Conservation (phyloP, 2,888 invertebrate genomes). For the Cephus rjabovi region DNA sequence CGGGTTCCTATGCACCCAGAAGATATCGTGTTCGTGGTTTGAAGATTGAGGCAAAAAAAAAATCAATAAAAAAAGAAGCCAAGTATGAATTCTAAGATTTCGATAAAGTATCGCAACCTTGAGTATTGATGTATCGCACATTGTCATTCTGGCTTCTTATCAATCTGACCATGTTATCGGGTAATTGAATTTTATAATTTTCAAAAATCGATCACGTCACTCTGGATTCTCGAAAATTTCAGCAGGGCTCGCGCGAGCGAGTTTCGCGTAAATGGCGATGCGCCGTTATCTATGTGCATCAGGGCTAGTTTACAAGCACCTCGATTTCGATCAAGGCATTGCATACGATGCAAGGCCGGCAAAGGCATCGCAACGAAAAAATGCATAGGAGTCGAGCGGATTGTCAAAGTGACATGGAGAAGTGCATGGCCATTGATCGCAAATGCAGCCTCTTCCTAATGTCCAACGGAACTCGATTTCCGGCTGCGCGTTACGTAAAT, state of each 20-base stretch:
- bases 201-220: background rate
- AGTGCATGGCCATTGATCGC: background rate
- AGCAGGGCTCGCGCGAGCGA: constrained; percentile 6
- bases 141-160: background rate
- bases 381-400: background rate
- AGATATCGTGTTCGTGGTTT: background rate
- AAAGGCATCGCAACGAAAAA: background rate
- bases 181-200: no score
- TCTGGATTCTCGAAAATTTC: background rate
- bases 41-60: background rate
- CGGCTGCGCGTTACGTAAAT: background rate
- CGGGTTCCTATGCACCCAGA: background rate
- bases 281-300: constrained; percentile 31
- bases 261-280: constrained; percentile 25
- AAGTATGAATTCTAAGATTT: background rate
- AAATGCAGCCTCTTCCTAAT: background rate
- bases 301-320: constrained; percentile 28
- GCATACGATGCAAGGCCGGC: background rate
- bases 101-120: background rate
- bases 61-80: background rate
- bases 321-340: constrained; percentile 20
- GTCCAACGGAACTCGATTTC: background rate
- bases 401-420: background rate
- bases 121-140: background rate
- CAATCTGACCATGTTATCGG: background rate